phyloP scores from a whole-genome alignment of 2,888 invertebrate species.

The Lycia hirtaria region DNA sequence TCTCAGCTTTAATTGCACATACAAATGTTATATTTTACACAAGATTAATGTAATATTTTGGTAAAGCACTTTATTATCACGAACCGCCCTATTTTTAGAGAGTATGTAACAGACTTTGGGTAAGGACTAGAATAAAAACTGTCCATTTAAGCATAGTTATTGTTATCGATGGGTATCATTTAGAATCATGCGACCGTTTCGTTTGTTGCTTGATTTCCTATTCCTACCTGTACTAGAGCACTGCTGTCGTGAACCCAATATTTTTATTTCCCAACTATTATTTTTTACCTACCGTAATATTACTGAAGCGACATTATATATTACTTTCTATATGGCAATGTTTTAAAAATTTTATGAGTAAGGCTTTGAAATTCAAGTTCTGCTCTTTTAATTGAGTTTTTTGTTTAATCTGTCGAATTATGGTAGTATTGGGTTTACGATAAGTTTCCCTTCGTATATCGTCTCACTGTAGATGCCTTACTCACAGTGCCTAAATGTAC shows the following conservation, averaged over 20 bases:
- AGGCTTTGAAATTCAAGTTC: background rate
- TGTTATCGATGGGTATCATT: slow-evolving; percentile 34
- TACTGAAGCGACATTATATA: too few relatives aligned
- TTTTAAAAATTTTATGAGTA: background rate
- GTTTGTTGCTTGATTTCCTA: slow-evolving; percentile 29
- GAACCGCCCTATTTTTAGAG: slow-evolving; percentile 79
- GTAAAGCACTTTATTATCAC: slow-evolving; percentile 78
- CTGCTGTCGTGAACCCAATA: slow-evolving; percentile 25
- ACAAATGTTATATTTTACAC: slow-evolving; percentile 67
- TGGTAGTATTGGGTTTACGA: slow-evolving; percentile 34
- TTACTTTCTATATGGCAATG: background rate
- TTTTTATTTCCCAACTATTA: background rate
- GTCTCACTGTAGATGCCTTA: slow-evolving; percentile 93
- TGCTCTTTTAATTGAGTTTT: background rate
- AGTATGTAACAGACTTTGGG: slow-evolving; percentile 53
- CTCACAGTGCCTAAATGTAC: slow-evolving; percentile 91
- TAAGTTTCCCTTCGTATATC: slow-evolving; percentile 71
- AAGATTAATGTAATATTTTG: slow-evolving; percentile 68
- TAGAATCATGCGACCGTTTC: slow-evolving; percentile 39
- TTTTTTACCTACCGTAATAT: background rate
- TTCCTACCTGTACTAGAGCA: slow-evolving; percentile 25
- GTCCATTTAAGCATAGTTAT: slow-evolving; percentile 49
- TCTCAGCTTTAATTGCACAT: slow-evolving; percentile 71
- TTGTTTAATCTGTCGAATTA: background rate
- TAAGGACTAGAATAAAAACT: slow-evolving; percentile 35